Evolutionary conservation across 2,888 invertebrate species (phyloP).

Genomic region (Drosophila pseudotalamancana): DNA sequence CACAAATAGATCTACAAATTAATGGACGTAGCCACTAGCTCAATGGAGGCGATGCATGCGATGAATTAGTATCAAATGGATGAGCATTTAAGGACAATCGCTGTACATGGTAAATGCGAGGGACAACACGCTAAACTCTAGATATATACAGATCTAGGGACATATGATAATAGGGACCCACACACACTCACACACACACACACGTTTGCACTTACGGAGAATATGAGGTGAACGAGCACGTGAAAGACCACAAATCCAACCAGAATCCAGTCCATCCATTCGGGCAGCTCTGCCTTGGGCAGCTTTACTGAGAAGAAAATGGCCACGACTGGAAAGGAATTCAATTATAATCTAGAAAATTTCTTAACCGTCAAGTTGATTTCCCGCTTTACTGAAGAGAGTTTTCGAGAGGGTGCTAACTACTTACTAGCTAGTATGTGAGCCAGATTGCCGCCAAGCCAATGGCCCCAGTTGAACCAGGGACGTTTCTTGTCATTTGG

Average conservation of each 20-base stretch:
- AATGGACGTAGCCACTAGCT: conserved; percentile 66
- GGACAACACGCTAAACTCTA: conserved; percentile 18
- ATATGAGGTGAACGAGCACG: conserved; percentile 92
- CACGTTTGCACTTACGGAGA: conserved; percentile 87
- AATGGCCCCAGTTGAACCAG: conserved; percentile 96
- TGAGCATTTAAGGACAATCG: conserved; percentile 62
- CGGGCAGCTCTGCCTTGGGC: conserved; percentile 93
- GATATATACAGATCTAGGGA: conserved; percentile 44
- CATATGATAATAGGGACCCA: conserved; percentile 37
- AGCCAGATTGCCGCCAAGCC: conserved; percentile 94
- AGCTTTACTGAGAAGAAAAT: conserved; percentile 96
- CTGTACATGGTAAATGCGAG: conserved; percentile 64
- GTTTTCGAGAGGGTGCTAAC: not conserved
- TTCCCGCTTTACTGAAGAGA: too few relatives aligned
- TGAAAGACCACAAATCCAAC: conserved; percentile 96
- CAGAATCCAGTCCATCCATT: conserved; percentile 94
- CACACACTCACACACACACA: not conserved
- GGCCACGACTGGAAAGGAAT: conserved; percentile 90
- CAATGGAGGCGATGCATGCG: conserved; percentile 21
- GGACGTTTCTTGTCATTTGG: conserved; percentile 91
- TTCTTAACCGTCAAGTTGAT: too few relatives aligned
- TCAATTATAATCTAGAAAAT: not conserved
- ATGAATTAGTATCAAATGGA: conserved; percentile 80
- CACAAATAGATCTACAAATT: conserved; percentile 83
- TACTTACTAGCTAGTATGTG: conserved; percentile 94